Conservation (phyloP, 2,797 vertebrate species). For the Meda fulgida region DNA sequence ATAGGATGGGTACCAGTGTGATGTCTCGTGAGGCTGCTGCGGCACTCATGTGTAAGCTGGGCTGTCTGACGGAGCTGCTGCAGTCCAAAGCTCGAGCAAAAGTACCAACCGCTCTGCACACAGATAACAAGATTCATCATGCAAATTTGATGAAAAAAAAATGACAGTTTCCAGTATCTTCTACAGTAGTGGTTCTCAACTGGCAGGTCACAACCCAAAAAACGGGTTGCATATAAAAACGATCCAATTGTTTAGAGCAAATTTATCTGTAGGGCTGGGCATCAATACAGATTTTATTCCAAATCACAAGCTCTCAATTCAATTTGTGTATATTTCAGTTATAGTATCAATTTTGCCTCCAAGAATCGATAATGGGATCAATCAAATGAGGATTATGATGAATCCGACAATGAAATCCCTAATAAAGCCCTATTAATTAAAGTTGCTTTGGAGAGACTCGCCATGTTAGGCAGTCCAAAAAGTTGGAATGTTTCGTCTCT, state of each 20-base stretch:
- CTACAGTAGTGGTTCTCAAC: neutral
- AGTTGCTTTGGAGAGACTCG: neutral
- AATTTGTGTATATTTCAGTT: neutral
- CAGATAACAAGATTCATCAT: conserved; percentile 24
- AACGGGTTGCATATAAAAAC: neutral
- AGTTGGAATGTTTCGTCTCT: neutral
- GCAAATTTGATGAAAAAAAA: neutral
- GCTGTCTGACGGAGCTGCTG: conserved; percentile 96
- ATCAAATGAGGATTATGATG: neutral
- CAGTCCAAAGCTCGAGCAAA: conserved; percentile 96
- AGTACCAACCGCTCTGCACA: conserved; percentile 89
- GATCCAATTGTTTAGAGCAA: neutral
- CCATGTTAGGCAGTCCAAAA: neutral
- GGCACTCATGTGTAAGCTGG: conserved; percentile 97
- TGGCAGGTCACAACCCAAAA: conserved; percentile 6
- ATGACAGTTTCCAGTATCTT: neutral
- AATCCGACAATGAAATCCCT: neutral
- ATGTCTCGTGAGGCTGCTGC: conserved; percentile 96
- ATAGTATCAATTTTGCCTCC: neutral
- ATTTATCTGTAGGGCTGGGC: neutral
- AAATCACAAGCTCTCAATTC: neutral
- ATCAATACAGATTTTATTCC: neutral
- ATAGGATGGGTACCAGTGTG: conserved; percentile 83
- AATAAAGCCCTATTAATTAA: neutral
- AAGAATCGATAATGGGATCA: neutral